A percentile compares a stretch with the other conserved stretches of the same genome.
These are phyloP conservation scores for Shargacucullia verbasci DNA, from an alignment of 2,888 invertebrate genomes.

Conservation along the genomic window DNA sequence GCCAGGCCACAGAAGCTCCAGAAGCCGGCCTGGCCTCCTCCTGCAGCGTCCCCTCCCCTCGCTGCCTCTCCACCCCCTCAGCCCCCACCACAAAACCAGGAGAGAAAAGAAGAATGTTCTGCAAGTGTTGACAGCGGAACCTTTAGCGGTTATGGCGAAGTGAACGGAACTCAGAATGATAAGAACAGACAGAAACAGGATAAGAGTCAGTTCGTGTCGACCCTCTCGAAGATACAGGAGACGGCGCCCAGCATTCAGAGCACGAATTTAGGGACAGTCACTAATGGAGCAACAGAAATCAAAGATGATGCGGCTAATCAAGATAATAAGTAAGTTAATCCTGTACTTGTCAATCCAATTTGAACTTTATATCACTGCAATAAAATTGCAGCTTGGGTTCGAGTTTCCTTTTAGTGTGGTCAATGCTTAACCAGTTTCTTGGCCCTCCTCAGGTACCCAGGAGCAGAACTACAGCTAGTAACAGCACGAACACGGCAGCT, in stretches of 20 bases:
- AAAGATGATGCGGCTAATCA: constrained; percentile 76
- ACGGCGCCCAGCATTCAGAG: constrained; percentile 84
- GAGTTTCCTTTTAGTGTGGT: no score
- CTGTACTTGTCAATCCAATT: background rate
- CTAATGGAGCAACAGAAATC: constrained; percentile 81
- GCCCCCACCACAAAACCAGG: constrained; percentile 59
- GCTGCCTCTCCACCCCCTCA: constrained; percentile 91
- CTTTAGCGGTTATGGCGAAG: constrained; percentile 83
- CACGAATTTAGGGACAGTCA: constrained; percentile 75
- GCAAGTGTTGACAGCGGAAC: constrained; percentile 85
- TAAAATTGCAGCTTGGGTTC: no score
- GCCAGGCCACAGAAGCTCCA: constrained; percentile 94
- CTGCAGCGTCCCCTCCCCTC: constrained; percentile 79
- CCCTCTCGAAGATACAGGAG: constrained; percentile 91
- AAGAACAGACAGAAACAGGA: constrained; percentile 81
- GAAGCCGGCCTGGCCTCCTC: constrained; percentile 92
- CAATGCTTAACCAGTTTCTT: background rate
- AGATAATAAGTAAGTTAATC: constrained; percentile 78
- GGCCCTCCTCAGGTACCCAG: constrained; percentile 76
- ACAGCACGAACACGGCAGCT: constrained; percentile 93
- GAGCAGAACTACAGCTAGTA: constrained; percentile 90
- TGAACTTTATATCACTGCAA: no score
- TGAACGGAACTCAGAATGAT: constrained; percentile 78
- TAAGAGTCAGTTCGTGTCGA: constrained; percentile 88
- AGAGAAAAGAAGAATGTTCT: constrained; percentile 84